These are phyloP conservation scores for Misgurnus anguillicaudatus DNA, from an alignment of 2,113 vertebrate species.

Conservation along the genomic window DNA sequence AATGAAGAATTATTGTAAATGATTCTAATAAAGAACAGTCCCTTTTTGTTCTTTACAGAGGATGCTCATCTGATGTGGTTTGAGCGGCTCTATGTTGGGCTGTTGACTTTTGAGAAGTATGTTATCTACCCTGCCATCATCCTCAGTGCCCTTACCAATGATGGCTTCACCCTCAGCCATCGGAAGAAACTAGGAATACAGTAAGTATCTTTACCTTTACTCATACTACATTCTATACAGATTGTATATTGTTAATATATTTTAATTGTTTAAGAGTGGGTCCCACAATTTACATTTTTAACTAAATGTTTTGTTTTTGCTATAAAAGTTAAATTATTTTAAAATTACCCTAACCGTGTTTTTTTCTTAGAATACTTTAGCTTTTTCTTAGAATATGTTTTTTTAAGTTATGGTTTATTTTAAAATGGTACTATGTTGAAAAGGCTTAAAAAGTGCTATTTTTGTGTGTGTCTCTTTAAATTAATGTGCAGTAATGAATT, in stretches of 20 bases:
- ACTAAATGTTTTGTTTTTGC: no score
- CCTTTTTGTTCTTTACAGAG: conserved; percentile 78
- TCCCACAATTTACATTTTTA: conserved; percentile 3
- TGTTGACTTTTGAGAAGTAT: conserved; percentile 96
- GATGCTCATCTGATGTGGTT: conserved; percentile 97
- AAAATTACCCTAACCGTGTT: no score
- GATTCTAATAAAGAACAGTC: neutral
- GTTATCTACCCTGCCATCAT: conserved; percentile 93
- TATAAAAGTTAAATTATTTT: no score
- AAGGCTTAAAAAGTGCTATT: no score
- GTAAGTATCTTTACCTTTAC: conserved; percentile 77
- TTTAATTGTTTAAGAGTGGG: neutral
- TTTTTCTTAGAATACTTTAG: no score
- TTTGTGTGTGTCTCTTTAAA: no score
- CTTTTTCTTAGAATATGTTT: no score
- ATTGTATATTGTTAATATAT: neutral
- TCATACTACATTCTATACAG: neutral
- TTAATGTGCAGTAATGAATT: no score
- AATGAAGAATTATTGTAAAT: no score
- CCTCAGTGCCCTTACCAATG: conserved; percentile 92
- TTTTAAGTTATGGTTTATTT: no score
- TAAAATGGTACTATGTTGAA: no score
- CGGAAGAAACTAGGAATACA: conserved; percentile 89
- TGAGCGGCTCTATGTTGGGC: conserved; percentile 93
- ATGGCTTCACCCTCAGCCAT: conserved; percentile 92